Percentiles rank a stretch among this genome's conserved stretches.
Evolutionary conservation across 35 echinoderm and acorn worm species (phyloP).

Genomic region (Heliocidaris erythrogramma): DNA sequence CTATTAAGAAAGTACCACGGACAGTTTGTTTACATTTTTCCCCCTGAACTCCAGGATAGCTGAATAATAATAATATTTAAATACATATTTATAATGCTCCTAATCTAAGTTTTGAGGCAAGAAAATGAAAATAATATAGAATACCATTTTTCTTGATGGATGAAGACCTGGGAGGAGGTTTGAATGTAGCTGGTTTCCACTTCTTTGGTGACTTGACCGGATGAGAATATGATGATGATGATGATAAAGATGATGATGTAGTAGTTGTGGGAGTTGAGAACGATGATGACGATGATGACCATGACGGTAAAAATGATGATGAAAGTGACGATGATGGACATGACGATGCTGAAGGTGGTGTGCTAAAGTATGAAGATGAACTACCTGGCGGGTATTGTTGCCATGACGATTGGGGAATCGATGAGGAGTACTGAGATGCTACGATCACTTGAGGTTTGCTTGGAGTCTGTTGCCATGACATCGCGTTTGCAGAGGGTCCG

Average conservation of each 20-base stretch:
- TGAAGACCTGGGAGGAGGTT: constrained; percentile 13
- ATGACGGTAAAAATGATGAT: background rate
- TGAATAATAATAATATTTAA: no score
- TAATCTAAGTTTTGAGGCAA: no score
- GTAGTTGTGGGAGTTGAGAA: background rate
- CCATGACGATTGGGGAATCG: background rate
- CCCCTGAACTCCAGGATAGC: no score
- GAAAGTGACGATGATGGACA: background rate
- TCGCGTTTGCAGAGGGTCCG: background rate
- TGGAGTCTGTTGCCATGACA: constrained; percentile 24
- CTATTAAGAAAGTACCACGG: no score
- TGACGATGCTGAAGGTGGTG: background rate
- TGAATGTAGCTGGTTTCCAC: constrained; percentile 38
- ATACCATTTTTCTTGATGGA: background rate
- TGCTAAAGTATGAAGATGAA: background rate
- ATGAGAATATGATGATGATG: background rate
- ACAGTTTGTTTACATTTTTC: no score
- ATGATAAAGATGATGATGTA: background rate
- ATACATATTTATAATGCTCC: no score
- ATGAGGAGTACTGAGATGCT: background rate
- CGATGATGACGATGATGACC: background rate
- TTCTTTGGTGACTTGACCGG: background rate
- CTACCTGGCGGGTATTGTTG: constrained; percentile 1
- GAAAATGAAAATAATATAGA: background rate
- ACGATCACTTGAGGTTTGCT: background rate